Percentiles rank a stretch among this genome's conserved stretches.
phyloP scores from a whole-genome alignment of 1,140 invertebrate genomes.

The Zelostemma sp. region DNA sequence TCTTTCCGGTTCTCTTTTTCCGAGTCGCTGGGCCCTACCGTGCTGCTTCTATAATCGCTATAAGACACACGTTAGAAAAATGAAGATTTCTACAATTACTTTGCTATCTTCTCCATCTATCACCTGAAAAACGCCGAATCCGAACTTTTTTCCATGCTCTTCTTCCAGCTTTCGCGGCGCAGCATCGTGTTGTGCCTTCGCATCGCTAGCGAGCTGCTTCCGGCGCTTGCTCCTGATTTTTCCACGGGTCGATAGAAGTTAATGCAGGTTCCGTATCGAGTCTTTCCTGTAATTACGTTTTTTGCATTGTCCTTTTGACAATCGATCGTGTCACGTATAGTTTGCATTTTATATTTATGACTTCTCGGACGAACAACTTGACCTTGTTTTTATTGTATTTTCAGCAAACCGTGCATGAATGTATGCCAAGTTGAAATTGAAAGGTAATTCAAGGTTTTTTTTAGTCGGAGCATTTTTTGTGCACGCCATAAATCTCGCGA shows the following conservation, averaged over 20 bases:
- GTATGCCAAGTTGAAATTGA: too few relatives aligned
- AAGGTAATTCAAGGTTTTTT: too few relatives aligned
- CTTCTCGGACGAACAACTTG: too few relatives aligned
- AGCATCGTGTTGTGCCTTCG: slow-evolving; percentile 76
- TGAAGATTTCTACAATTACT: too few relatives aligned
- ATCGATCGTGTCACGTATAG: too few relatives aligned
- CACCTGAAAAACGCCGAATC: slow-evolving; percentile 94
- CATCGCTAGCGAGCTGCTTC: slow-evolving; percentile 48
- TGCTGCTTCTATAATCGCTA: slow-evolving; percentile 93
- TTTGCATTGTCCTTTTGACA: too few relatives aligned
- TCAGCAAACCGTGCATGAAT: too few relatives aligned
- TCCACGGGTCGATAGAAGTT: slow-evolving; percentile 97
- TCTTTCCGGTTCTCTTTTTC: slow-evolving; percentile 83
- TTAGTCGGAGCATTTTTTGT: too few relatives aligned
- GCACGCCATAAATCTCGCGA: too few relatives aligned
- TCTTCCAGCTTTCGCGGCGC: slow-evolving; percentile 87
- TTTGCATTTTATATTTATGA: too few relatives aligned
- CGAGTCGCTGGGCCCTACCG: slow-evolving; percentile 88
- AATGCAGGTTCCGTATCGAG: slow-evolving; percentile 95
- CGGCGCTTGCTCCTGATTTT: slow-evolving; percentile 49
- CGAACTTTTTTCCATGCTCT: slow-evolving; percentile 90
- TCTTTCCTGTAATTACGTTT: slow-evolving; percentile 78
- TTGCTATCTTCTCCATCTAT: slow-evolving; percentile 57
- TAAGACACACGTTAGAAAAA: too few relatives aligned
- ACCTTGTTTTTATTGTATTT: too few relatives aligned